Evolutionary conservation across 2,888 invertebrate genomes (phyloP), one percentile per base, ranked within the genome.

Genomic region (Drosophila testacea): DNA sequence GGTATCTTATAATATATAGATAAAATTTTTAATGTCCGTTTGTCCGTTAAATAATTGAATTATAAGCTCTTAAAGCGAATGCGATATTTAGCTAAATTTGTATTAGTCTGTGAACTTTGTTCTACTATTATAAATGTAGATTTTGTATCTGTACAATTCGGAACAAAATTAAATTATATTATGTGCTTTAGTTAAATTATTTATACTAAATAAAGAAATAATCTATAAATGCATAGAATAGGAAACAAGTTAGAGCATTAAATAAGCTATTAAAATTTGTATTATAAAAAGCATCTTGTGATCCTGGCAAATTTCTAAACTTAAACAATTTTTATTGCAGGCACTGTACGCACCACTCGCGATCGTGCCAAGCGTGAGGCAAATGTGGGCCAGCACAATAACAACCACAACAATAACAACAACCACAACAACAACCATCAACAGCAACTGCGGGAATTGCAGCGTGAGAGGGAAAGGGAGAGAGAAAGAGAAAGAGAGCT

Each of bases 361-460:
- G 92, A 92, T 90, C 92, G 92, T 61, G 92, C 92, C 78, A 92
- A 92, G 83, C 92, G 92, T 79, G 92, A 92, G 80, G 92, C 92
- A 32, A 92, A 91, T 60, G 81, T 90, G 70, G 79, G 80, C 28
- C 90, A 87, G 46, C 83, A 91, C 51, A 90, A 88, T 63, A 81
- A 84, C 59, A 73, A 85, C 69, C 72, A 80, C 60, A 67, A 70
- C 38, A 75, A 83, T 52, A 73, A 70, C 60, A 76, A 70, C 57
- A 70, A 69, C 39, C 42, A 62, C 62, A 71, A 67, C 51, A 64
- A 56, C 52, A 74, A 64, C 41, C 73, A 67, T 60, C 83, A 66
- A 60, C 75, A 70, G 38, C 73, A 63, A 11, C 59, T 70, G 55
- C 63, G 70, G 13, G 69, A 73, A 41, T 39, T 61, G 51, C 68